Evolutionary conservation across 2,888 invertebrate species (phyloP).

Genomic region (Eristalis pertinax): DNA sequence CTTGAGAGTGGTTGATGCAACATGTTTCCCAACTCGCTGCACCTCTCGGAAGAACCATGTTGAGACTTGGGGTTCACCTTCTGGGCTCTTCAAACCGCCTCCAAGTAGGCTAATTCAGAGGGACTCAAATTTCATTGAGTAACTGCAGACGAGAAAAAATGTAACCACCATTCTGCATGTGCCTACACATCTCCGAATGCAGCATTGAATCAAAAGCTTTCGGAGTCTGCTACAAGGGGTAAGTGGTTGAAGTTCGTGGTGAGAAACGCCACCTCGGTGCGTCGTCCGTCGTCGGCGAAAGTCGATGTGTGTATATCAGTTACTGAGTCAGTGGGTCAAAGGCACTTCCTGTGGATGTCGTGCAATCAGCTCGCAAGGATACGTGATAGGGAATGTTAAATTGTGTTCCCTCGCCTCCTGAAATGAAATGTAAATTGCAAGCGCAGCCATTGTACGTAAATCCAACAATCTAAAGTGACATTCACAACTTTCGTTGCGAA

Average conservation of each 20-base stretch:
- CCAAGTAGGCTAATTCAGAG: no score
- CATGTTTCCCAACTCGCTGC: neutral
- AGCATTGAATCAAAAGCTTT: neutral
- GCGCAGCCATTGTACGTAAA: neutral
- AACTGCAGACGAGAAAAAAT: neutral
- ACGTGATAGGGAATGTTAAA: neutral
- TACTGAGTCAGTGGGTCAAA: constrained; percentile 67
- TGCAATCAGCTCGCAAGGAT: neutral
- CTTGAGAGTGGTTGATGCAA: neutral
- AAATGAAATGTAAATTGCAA: constrained; percentile 2
- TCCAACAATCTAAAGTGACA: constrained; percentile 1
- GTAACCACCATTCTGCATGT: neutral
- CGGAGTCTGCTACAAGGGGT: neutral
- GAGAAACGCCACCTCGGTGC: neutral
- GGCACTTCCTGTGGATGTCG: constrained; percentile 20
- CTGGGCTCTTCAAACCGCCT: no score
- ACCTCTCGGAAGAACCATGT: no score
- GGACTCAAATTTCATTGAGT: neutral
- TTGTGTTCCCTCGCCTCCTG: neutral
- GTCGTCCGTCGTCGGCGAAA: constrained; percentile 7
- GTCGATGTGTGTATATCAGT: constrained; percentile 29
- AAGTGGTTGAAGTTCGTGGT: neutral
- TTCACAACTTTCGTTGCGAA: neutral
- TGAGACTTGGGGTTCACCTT: no score
- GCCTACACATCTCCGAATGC: neutral